Evolutionary conservation across 2,888 invertebrate species (phyloP), one percentile per base, ranked within the genome.

Genomic region (Plebejus melissa): DNA sequence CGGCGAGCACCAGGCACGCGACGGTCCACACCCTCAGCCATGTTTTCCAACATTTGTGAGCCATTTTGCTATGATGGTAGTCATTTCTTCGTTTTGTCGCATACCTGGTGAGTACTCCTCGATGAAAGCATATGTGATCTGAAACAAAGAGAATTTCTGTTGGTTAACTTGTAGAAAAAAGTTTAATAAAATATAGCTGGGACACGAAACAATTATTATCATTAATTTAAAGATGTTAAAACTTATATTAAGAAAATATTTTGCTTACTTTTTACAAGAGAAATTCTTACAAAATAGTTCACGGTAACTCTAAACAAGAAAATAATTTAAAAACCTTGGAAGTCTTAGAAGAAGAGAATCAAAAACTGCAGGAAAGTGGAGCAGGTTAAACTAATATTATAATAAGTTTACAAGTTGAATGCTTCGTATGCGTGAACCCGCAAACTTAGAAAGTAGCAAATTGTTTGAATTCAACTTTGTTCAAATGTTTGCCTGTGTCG

Each of bases 41-140:
- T 93, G 87, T 84, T 86, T 89, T 86, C 92, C 93, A 90, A 88
- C 88, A 86, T 90, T 88, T 88, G 88, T 87, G 83, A 88, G 89
- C 93, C 93, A 93, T 93, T 90, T 90, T 93, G 90, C 86, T 82
- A 86, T 87, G 81, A 84, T 86, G 83, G 82, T 87, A 84, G 91
- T 93, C 93, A 93, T 93, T 88, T 89, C 93, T 87, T 86, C 87
- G 89, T 84, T 80, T 85, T 84, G 87, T 85, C 84, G 90, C 93
- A 93, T 92, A 88, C 91, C 91, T 90, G 87, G 82, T 82, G 80
- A 82, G 78, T 81, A 72, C 76, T 76, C 80, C 81, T 84, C 81
- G 81, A 83, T 82, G 82, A 86, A 87, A 86, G 88, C 91, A 91
- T 91, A 87, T 83, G 88, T 83, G 82, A 83, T 86, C 91, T 91